Evolutionary conservation across 2,797 vertebrate species (phyloP).

Genomic region (Pachyuromys duprasi): DNA sequence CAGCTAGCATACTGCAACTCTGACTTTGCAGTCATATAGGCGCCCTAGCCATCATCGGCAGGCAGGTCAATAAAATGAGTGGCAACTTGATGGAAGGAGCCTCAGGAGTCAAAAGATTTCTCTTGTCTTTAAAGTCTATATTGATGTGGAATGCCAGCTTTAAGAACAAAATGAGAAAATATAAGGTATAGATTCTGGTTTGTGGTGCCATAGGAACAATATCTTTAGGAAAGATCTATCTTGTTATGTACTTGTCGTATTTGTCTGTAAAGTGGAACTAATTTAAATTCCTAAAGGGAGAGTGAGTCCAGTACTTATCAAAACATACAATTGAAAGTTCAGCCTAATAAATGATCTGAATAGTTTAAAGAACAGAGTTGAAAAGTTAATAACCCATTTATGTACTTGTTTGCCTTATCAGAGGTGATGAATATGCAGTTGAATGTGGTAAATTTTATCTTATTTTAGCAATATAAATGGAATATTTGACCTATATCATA

Average conservation of each 20-base stretch:
- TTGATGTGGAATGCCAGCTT: slow-evolving; percentile 56
- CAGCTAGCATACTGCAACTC: slow-evolving; percentile 57
- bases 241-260: slow-evolving; percentile 60
- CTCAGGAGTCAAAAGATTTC: slow-evolving; percentile 71
- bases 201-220: not conserved
- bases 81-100: slow-evolving; percentile 68
- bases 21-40: slow-evolving; percentile 62
- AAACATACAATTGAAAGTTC: slow-evolving; percentile 45
- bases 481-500: slow-evolving; percentile 52
- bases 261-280: slow-evolving; percentile 73
- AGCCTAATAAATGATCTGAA: not conserved
- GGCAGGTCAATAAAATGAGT: slow-evolving; percentile 78
- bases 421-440: slow-evolving; percentile 18
- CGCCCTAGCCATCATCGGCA: slow-evolving; percentile 46
- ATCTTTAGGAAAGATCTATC: slow-evolving; percentile 44
- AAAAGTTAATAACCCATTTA: slow-evolving; percentile 31
- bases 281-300: slow-evolving; percentile 40
- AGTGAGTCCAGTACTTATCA: slow-evolving; percentile 54
- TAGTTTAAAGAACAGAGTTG: slow-evolving; percentile 36
- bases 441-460: slow-evolving; percentile 44
- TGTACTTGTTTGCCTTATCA: slow-evolving; percentile 61
- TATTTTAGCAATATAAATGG: slow-evolving; percentile 53
- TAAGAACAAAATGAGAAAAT: slow-evolving; percentile 54
- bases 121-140: slow-evolving; percentile 72
- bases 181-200: slow-evolving; percentile 34